Evolutionary conservation across 37 sponge, comb jelly and placozoan species (phyloP).

Genomic region (Eunapius fragilis): DNA sequence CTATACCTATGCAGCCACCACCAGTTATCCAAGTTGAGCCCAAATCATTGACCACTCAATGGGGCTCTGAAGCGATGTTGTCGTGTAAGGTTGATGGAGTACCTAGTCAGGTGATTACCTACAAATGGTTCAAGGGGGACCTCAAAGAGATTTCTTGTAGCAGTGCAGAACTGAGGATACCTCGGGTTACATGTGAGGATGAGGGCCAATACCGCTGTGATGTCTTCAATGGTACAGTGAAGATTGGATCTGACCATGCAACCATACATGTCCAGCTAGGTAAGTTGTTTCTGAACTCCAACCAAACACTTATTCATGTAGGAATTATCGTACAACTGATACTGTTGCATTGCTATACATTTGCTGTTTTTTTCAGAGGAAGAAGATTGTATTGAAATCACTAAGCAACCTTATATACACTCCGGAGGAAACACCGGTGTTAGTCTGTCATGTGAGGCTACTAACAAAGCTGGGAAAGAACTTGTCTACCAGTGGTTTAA

Average conservation of each 20-base stretch:
- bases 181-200: neutral
- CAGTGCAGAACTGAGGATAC: neutral
- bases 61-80: neutral
- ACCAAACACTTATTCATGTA: neutral
- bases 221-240: neutral
- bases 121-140: neutral
- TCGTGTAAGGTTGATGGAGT: neutral
- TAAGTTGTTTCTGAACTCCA: neutral
- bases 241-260: neutral
- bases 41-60: neutral
- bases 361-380: neutral
- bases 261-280: neutral
- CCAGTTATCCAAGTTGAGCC: neutral
- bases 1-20: neutral
- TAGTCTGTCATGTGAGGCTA: neutral
- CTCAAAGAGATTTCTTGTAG: neutral
- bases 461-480: neutral
- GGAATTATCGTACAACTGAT: neutral
- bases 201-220: neutral
- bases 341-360: neutral
- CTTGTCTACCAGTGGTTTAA: neutral
- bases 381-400: neutral
- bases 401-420: neutral
- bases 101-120: neutral
- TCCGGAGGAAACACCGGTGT: neutral